These are phyloP conservation scores for Dicaeum eximium DNA, from an alignment of 2,113 vertebrate genomes.

Conservation along the genomic window DNA sequence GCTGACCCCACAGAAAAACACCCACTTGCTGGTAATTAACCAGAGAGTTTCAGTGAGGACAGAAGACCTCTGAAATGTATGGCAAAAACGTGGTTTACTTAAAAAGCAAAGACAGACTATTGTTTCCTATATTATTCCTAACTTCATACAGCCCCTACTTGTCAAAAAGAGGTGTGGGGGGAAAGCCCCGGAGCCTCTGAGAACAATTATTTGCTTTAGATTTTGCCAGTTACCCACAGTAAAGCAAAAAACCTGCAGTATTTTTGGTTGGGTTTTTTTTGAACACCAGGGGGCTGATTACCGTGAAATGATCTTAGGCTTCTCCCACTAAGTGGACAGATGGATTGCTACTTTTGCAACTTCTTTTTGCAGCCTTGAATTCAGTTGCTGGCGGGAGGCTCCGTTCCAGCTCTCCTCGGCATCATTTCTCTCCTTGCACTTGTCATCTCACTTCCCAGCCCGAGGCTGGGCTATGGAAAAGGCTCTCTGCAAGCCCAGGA, in stretches of 20 bases:
- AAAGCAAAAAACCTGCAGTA: not conserved
- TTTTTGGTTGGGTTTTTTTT: not conserved
- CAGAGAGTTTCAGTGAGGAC: not conserved
- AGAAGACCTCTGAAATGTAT: not conserved
- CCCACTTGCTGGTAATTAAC: not conserved
- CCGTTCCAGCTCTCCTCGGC: not conserved
- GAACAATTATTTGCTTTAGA: not conserved
- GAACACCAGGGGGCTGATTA: conserved; percentile 30
- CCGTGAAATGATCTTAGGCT: conserved; percentile 24
- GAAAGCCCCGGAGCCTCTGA: not conserved
- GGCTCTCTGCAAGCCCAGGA: not conserved
- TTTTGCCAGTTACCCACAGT: not conserved
- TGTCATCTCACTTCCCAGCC: not conserved
- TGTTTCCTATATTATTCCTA: not conserved
- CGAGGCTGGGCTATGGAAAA: fast-evolving
- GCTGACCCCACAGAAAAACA: not conserved
- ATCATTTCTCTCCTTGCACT: not conserved
- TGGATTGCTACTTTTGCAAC: conserved; percentile 44
- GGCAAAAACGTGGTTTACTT: not conserved
- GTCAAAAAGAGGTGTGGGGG: not conserved
- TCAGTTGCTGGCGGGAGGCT: not conserved
- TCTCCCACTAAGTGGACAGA: conserved; percentile 60
- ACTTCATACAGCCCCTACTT: not conserved
- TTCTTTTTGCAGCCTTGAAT: not conserved
- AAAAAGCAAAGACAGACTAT: not conserved